Evolutionary conservation across 2,888 invertebrate genomes (phyloP), one percentile per base, ranked within the genome.

Genomic region (Danaus chrysippus): DNA sequence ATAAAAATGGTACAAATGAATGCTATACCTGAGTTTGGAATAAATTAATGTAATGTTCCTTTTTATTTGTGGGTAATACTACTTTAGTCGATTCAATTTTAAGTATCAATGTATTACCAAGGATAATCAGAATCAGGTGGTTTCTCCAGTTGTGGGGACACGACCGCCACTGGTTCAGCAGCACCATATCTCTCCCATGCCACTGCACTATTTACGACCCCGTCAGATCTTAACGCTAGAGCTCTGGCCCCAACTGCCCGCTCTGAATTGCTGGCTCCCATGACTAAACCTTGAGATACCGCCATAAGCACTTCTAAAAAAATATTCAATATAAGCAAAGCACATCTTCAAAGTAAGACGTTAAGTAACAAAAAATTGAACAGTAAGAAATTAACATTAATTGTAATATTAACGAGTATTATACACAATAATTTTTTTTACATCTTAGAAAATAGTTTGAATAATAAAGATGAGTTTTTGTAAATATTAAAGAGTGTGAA

Each of bases 241-340:
- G 79, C 92, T 53, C 91, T 75, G 1, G 90, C 93, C 3, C 93
- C 93, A 59, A 93, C 92, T 34, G 93, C 93, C 1, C 88, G 81
- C 62, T 91, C 91, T 13, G 82, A 72, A 1, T 82, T 72, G 71
- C 80, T 83, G 1, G 81, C 73, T 11, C 91, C 87, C 78, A 93
- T 91, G 49, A 96, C 92, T 68, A 96, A 87, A 43, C 95, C 94
- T 82, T 94, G 93, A 23, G 95, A 93, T 65, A 96, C 92, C 17
- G 94, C 95, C 82, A 95, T 94, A 69, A 95, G 92, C 59, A 95
- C 88, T 67, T 94, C 95, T 95, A 87, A 15, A 72, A 74, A 13
- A 43, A 61, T 46, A n/a, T 11, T 41, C 17, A 17, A 54, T 42
- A 43, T 15, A 9, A 19, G 41, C 10, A 42, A 42, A 42, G 42